Base-by-base conservation (phyloP, 2,797 vertebrate genomes). In the Sus cebifrons region DNA sequence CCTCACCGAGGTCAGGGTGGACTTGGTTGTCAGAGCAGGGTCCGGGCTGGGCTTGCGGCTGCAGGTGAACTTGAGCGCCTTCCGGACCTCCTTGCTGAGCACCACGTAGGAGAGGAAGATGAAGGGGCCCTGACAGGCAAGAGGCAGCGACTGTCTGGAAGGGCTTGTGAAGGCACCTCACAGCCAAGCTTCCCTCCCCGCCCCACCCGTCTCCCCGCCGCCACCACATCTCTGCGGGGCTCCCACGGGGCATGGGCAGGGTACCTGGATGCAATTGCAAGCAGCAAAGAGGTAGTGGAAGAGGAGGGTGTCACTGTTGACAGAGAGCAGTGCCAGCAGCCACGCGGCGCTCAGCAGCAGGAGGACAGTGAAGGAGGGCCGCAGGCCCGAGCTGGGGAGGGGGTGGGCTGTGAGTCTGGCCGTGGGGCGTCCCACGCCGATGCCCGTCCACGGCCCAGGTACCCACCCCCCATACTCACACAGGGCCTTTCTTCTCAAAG, bases 251-350 rank as follows among this genome's bases (percentile, higher is more conserved):
- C 70, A 5, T 0, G 6, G 58, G 70, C 27, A 1, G 7, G 18
- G 87, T 98, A 99, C 99, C 99, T 99, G 99, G 74, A 99, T 94
- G 94, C 99, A 99, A 98, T 99, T 99, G 98, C 99, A 99, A 23
- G 98, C 99, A 1, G 99, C 99, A 0, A 99, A 99, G 98, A 99
- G 99, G 98, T 99, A 99, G 98, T 99, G 99, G 98, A 99, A 99
- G 96, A 99, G 98, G 95, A 99, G 99, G 25, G 99, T 98, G 96
- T 99, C 99, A 1, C 99, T 99, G 99, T 99, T 99, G 97, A 99
- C 99, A 0, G 99, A 99, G 5, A 99, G 99, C 93, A 99, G 98
- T 1, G 99, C 99, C 95, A 99, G 98, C 49, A 99, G 98, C 99
- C 99, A 99, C 0, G 99, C 98, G 96, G 99, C 98, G 0, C 99